Evolutionary conservation across 2,888 invertebrate genomes (phyloP), one percentile per base, ranked within the genome.

Genomic region (Polyommatus icarus): DNA sequence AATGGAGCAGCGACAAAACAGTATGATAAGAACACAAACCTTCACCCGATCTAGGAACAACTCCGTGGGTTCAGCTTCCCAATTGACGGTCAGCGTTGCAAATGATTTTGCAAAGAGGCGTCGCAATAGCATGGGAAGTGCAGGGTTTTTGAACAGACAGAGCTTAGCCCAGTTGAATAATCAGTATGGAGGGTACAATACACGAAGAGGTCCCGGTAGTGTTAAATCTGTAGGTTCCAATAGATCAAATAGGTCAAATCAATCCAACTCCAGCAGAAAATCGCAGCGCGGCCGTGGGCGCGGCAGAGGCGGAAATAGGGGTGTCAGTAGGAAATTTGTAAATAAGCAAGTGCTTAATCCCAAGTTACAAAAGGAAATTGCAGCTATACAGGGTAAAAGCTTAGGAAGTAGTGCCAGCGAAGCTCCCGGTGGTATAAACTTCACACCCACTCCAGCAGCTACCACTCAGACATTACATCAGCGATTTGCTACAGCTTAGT

Each of bases 21-120:
- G 90, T 80, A 82, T 90, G 1, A 94, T 94, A 77, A 89, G 84
- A 82, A 90, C 94, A 7, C 94, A 93, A 83, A 94, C 94, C 61
- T 94, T 94, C 78, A 94, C 91, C 73, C 85, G 94, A 8, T 94
- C 94, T 24, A 88, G 92, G 78, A 91, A 91, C 77, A 93, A 93
- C 82, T 92, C 93, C 3, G 88, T 91, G 50, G 89, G 85, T 83
- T 86, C 90, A 72, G 86, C 89, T 73, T 89, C 92, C 54, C 91
- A 91, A 80, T 82, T 94, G 18, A 92, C 93, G 76, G 93, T 94
- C 7, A 93, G 92, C 84, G 93, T 94, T 1, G 89, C 91, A 1
- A 94, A 94, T 84, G 91, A 94, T 81, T 90, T 93, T 83, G 84
- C 85, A 1, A 90, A 87, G 77, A 89, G 87, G 77, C 91, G 94